Percentiles rank a stretch among this genome's conserved stretches.
phyloP scores from a whole-genome alignment of 2,888 invertebrate genomes.

The Lasius platythorax region DNA sequence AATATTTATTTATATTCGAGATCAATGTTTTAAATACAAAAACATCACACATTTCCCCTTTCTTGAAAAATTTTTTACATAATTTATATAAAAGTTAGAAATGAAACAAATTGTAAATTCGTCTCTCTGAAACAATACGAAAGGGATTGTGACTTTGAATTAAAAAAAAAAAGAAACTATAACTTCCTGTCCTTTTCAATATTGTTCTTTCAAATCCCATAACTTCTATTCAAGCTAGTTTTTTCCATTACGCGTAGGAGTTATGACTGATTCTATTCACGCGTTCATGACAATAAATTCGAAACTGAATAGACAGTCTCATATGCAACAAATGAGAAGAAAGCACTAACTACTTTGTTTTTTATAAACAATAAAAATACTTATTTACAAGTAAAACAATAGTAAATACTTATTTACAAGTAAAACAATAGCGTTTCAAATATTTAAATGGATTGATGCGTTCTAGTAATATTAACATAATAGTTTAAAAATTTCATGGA shows the following conservation, averaged over 20 bases:
- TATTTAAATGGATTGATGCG: not conserved
- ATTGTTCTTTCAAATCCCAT: conserved; percentile 28
- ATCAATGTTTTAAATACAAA: not conserved
- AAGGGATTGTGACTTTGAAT: not conserved
- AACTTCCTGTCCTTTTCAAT: conserved; percentile 19
- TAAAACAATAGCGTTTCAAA: not conserved
- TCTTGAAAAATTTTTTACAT: not conserved
- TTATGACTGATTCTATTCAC: not conserved
- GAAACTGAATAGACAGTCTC: not conserved
- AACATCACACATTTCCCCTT: not conserved
- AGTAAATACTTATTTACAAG: not conserved
- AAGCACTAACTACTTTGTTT: not conserved
- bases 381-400: not conserved
- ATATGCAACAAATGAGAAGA: not conserved
- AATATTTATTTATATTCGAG: not conserved
- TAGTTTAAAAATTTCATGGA: not conserved
- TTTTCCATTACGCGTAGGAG: not conserved
- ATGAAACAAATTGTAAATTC: conserved; percentile 11
- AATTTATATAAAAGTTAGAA: conserved; percentile 1
- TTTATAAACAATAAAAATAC: not conserved
- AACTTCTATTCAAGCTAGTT: conserved; percentile 36
- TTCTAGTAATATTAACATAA: not conserved
- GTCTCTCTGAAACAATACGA: not conserved
- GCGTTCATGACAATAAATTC: not conserved
- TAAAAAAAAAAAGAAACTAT: conserved; percentile 8